Evolutionary conservation across 2,113 vertebrate genomes (phyloP).

Genomic region (Orthochromis malagaraziensis): DNA sequence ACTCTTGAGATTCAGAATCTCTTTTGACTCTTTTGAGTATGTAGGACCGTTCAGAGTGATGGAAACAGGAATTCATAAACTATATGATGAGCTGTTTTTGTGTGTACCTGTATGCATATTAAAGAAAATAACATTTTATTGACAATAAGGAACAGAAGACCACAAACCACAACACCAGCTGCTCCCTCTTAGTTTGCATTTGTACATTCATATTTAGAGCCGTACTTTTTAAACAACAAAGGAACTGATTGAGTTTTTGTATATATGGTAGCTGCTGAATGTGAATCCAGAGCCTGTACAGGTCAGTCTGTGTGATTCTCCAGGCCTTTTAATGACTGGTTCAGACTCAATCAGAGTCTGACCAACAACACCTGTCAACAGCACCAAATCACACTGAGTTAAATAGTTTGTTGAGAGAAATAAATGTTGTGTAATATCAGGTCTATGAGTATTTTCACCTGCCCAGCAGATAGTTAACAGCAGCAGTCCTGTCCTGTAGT

Average conservation of each 20-base stretch:
- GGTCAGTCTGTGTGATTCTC: too few species aligned
- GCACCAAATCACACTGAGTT: too few species aligned
- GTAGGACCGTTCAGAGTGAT: neutral
- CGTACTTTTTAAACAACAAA: neutral
- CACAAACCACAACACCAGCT: neutral
- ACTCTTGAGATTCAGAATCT: neutral
- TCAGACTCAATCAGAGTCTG: too few species aligned
- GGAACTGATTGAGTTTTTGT: neutral
- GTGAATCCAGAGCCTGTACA: too few species aligned
- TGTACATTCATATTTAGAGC: fast-evolving
- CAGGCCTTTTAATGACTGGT: too few species aligned
- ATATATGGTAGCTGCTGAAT: too few species aligned
- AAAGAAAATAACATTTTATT: neutral
- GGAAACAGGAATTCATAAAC: neutral
- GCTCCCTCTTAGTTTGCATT: neutral
- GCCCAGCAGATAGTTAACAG: too few species aligned
- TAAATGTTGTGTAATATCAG: too few species aligned
- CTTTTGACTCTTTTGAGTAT: neutral
- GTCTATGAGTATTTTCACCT: too few species aligned
- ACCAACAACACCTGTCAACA: too few species aligned
- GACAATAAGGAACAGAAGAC: neutral
- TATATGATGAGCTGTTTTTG: neutral
- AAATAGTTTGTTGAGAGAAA: too few species aligned
- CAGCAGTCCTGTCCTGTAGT: too few species aligned
- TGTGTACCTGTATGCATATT: neutral